These are phyloP conservation scores for Astyanax mexicanus DNA, from an alignment of 2,797 vertebrate species.

Conservation along the genomic window DNA sequence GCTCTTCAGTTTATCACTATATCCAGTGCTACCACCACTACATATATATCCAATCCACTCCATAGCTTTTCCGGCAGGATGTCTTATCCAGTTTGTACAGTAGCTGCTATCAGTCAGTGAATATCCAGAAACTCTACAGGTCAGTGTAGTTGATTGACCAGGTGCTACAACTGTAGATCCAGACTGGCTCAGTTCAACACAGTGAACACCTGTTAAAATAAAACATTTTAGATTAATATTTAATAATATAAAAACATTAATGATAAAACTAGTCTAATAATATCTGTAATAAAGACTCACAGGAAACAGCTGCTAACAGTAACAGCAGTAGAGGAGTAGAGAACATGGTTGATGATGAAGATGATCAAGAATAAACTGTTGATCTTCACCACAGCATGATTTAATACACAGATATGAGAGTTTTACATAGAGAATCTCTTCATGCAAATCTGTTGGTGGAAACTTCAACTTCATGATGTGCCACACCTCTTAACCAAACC, in stretches of 20 bases:
- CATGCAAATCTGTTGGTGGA: too few relatives aligned
- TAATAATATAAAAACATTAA: too few relatives aligned
- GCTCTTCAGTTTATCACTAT: constrained; percentile 2
- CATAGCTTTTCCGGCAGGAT: neutral
- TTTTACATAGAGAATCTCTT: neutral
- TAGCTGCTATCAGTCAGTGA: too few relatives aligned
- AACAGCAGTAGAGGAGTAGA: constrained; percentile 10
- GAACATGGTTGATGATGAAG: constrained; percentile 12
- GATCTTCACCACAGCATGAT: neutral
- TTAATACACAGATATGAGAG: neutral
- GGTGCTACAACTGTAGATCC: too few relatives aligned
- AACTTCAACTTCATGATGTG: too few relatives aligned
- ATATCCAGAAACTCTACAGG: too few relatives aligned
- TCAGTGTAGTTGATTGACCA: too few relatives aligned
- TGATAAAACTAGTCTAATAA: too few relatives aligned
- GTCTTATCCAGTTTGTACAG: too few relatives aligned
- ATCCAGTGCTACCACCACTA: neutral
- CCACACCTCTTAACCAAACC: too few relatives aligned
- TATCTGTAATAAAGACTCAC: constrained; percentile 27
- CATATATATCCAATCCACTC: neutral
- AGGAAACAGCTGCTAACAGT: constrained; percentile 9
- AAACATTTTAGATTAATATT: too few relatives aligned
- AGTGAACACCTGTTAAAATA: neutral
- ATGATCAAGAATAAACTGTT: neutral
- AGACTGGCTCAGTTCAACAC: neutral